Evolutionary conservation across 1,140 invertebrate genomes (phyloP).

Genomic region (Pentalonia nigronervosa): DNA sequence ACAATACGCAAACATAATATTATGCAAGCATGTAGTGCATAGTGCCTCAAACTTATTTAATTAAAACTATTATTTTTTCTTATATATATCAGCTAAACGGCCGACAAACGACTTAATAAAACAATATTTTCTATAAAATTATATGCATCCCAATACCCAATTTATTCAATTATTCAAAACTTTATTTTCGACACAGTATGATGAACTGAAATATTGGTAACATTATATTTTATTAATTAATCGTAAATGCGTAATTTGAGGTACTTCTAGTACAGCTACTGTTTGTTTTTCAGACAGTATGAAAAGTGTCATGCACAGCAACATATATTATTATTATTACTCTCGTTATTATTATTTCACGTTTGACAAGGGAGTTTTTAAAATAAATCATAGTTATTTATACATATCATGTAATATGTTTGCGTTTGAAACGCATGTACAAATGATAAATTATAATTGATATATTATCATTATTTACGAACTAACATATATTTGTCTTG

Average conservation of each 20-base stretch:
- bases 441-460: background rate
- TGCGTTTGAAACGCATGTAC: background rate
- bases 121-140: background rate
- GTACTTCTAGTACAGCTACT: background rate
- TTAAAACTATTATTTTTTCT: background rate
- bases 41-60: background rate
- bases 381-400: conserved; percentile 10
- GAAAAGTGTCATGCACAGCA: background rate
- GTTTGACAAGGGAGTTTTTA: background rate
- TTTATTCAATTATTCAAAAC: background rate
- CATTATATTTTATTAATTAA: background rate
- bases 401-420: background rate
- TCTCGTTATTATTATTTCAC: background rate
- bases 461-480: conserved; percentile 1
- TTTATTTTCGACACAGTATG: background rate
- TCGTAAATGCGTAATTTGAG: background rate
- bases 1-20: background rate
- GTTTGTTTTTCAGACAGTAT: background rate
- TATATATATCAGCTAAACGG: background rate
- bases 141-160: background rate
- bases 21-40: background rate
- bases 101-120: background rate
- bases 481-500: background rate
- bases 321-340: background rate
- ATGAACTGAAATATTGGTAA: background rate